These are phyloP conservation scores for Orthosia incerta DNA, from an alignment of 2,888 invertebrate species.

Conservation along the genomic window DNA sequence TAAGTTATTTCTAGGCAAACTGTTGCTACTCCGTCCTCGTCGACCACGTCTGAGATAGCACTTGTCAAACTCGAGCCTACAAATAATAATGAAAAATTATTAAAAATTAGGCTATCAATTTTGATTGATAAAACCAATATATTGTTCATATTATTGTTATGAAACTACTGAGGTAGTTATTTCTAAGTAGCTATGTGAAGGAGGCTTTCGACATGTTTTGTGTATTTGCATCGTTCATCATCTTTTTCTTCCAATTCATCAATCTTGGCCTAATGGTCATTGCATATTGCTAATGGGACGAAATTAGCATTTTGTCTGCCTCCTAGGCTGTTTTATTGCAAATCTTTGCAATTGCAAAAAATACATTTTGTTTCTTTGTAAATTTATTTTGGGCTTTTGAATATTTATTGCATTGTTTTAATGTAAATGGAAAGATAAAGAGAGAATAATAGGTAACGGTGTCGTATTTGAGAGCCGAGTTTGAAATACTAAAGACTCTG, in stretches of 20 bases:
- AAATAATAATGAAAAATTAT: too few relatives aligned
- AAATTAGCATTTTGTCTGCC: constrained; percentile 49
- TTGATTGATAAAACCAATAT: too few relatives aligned
- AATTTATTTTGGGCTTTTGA: constrained; percentile 24
- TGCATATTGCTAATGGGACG: constrained; percentile 51
- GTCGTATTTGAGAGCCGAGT: neutral
- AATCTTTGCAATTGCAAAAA: constrained; percentile 54
- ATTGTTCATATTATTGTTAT: neutral
- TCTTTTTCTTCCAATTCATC: constrained; percentile 56
- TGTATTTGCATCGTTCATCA: constrained; percentile 47
- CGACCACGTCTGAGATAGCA: too few relatives aligned
- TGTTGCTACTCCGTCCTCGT: too few relatives aligned
- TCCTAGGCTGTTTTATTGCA: constrained; percentile 48
- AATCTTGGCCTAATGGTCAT: constrained; percentile 55
- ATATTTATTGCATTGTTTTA: constrained; percentile 32
- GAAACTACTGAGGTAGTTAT: neutral
- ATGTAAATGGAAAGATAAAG: constrained; percentile 5
- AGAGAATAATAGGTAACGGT: neutral
- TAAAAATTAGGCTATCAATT: too few relatives aligned
- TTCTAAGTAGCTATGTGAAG: constrained; percentile 17
- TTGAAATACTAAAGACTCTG: neutral
- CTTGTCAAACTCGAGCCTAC: too few relatives aligned
- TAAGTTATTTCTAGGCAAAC: too few relatives aligned
- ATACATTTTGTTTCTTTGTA: constrained; percentile 19
- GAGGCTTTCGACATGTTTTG: constrained; percentile 36